Evolutionary conservation across 2,113 vertebrate genomes (phyloP), one percentile per base, ranked within the genome.

Genomic region (Oenanthe oenanthe): DNA sequence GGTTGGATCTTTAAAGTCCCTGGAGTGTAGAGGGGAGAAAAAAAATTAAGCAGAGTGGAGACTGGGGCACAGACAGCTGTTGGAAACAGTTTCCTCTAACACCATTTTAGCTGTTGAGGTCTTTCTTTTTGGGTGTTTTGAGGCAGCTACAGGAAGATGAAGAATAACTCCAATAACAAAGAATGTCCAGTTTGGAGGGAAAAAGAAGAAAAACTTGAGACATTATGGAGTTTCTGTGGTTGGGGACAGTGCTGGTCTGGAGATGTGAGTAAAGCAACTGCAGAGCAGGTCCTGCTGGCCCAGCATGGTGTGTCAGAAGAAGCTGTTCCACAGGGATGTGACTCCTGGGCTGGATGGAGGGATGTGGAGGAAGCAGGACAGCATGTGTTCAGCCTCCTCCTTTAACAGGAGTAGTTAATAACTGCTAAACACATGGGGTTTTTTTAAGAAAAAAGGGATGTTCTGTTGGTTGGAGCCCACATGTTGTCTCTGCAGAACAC

Each of bases 391-490:
- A 5, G 10, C 78, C 67, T 65, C 31, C 62, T 76, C 61, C 57
- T 63, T 45, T 42, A 78, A 40, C 60, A 83, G 60, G 25, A 36
- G 38, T 66, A 36, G 18, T 83, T 93, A 88, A 51, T 93, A 57
- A 66, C 72, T 51, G 56, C 83, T 92, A 80, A 93, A 71, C 67
- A 62, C 34, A 50, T 0, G 0, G 1, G 0, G 0, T 43, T 67
- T 85, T 85, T 70, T 47, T 20, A 63, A 57, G 63, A 81, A 75
- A 56, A 81, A 31, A 10, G 34, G 31, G 56, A 71, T 66, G 84
- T 93, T 96, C 34, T 74, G 62, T 56, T 96, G 83, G 67, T 93
- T 61, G 81, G 84, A 95, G 75, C 67, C 84, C 66, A 51, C 73
- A 42, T 79, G 63, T 92, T 3, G 1, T 85, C 88, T 82, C 79